Conservation (phyloP, 2,888 invertebrate species). For the Dasysyrphus albostriatus region DNA sequence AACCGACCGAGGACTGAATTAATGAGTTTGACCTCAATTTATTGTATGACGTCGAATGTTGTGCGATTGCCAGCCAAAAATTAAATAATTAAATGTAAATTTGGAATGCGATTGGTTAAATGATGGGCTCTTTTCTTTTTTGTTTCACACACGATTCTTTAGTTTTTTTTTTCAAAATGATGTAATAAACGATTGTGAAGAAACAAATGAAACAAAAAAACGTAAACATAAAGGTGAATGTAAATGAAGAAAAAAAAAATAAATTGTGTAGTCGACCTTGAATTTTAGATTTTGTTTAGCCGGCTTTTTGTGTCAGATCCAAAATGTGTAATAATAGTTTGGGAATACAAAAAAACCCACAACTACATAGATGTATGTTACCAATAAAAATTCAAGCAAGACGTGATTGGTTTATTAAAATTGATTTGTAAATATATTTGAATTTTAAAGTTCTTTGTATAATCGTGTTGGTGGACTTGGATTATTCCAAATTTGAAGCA, state of each 20-base stretch:
- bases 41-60: constrained; percentile 62
- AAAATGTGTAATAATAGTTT: constrained; percentile 65
- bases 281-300: constrained; percentile 77
- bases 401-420: constrained; percentile 18
- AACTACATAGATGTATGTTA: constrained; percentile 30
- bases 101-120: constrained; percentile 60
- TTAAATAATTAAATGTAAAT: constrained; percentile 53
- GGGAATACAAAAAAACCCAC: constrained; percentile 17
- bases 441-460: constrained; percentile 19
- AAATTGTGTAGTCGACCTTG: constrained; percentile 80
- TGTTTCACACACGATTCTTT: constrained; percentile 36
- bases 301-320: constrained; percentile 67
- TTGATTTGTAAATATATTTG: background rate
- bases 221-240: constrained; percentile 59
- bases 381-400: constrained; percentile 20
- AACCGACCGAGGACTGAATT: constrained; percentile 53
- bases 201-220: constrained; percentile 54
- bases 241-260: constrained; percentile 13
- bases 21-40: constrained; percentile 74
- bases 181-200: constrained; percentile 65
- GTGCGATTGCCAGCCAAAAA: constrained; percentile 62
- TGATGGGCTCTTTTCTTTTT: constrained; percentile 60
- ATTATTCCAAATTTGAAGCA: constrained; percentile 29
- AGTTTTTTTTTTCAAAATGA: constrained; percentile 56
- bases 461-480: constrained; percentile 1